These are phyloP conservation scores for Elephantulus edwardii DNA, from an alignment of 2,113 vertebrate species.

Conservation along the genomic window DNA sequence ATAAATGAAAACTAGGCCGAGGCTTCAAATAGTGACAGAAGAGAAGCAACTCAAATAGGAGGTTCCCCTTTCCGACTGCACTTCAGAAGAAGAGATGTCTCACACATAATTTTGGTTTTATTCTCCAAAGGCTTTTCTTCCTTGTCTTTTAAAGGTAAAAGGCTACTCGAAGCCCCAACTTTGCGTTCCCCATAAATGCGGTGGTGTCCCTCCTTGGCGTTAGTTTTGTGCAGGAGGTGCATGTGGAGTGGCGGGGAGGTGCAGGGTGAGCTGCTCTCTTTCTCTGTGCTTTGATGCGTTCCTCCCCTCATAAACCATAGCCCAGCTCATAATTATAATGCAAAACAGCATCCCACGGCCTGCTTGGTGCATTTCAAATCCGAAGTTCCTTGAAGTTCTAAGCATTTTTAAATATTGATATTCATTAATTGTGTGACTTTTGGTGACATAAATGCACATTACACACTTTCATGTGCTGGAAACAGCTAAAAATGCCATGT, in stretches of 20 bases:
- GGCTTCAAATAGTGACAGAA: conserved; percentile 39
- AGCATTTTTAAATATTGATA: conserved; percentile 78
- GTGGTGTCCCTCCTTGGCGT: neutral
- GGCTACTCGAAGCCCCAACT: neutral
- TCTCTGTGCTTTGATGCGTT: conserved; percentile 68
- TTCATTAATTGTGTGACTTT: conserved; percentile 73
- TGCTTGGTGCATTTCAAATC: conserved; percentile 82
- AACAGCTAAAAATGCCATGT: conserved; percentile 69
- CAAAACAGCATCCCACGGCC: conserved; percentile 80
- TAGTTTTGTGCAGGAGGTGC: neutral
- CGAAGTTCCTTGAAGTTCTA: conserved; percentile 86
- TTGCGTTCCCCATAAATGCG: neutral
- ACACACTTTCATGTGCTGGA: conserved; percentile 62
- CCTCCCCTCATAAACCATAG: conserved; percentile 67
- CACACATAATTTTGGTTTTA: conserved; percentile 64
- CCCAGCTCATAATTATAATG: conserved; percentile 83
- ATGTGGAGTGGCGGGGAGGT: neutral
- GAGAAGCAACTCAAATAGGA: neutral
- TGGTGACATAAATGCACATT: conserved; percentile 58
- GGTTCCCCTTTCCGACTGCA: conserved; percentile 46
- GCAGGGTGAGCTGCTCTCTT: conserved; percentile 26
- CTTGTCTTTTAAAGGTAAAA: neutral
- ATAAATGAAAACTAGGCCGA: conserved; percentile 32
- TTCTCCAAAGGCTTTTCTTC: conserved; percentile 44
- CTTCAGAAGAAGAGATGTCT: conserved; percentile 30